These are phyloP conservation scores for Arbacia lixula DNA, from an alignment of 53 echinoderm and acorn worm genomes.

Conservation along the genomic window DNA sequence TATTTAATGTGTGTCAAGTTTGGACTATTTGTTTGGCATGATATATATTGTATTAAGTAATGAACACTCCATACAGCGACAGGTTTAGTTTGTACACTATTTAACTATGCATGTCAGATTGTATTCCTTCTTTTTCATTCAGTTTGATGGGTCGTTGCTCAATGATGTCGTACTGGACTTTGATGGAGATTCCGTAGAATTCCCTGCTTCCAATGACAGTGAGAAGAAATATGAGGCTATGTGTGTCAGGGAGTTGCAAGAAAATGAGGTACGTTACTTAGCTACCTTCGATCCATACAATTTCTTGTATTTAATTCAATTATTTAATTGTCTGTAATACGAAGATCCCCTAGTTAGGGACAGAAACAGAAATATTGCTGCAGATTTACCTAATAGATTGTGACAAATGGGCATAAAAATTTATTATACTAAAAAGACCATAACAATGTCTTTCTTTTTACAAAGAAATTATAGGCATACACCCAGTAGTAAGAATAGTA, in stretches of 20 bases:
- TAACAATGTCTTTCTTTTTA: too few relatives aligned
- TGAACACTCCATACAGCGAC: not conserved
- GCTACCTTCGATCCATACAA: too few relatives aligned
- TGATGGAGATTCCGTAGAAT: slow-evolving; percentile 14
- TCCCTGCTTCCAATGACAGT: not conserved
- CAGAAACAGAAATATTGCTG: too few relatives aligned
- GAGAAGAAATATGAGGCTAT: slow-evolving; percentile 29
- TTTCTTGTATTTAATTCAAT: too few relatives aligned
- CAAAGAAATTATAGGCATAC: too few relatives aligned
- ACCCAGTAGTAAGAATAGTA: too few relatives aligned
- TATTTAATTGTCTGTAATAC: too few relatives aligned
- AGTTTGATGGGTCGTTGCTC: slow-evolving; percentile 25
- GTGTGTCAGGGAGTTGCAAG: slow-evolving; percentile 5
- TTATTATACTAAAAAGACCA: too few relatives aligned
- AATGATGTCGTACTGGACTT: slow-evolving; percentile 13
- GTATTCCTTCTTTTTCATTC: not conserved
- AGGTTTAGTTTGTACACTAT: not conserved
- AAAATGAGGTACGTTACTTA: slow-evolving; percentile 40
- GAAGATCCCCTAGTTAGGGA: too few relatives aligned
- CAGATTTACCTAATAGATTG: too few relatives aligned
- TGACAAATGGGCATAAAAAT: too few relatives aligned
- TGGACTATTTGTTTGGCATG: not conserved
- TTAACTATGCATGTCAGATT: not conserved
- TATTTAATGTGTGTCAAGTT: too few relatives aligned
- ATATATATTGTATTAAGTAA: not conserved